Percentiles rank a stretch among this genome's conserved stretches.
Conservation (phyloP, 2,888 invertebrate species). For the Heliconius aoede region DNA sequence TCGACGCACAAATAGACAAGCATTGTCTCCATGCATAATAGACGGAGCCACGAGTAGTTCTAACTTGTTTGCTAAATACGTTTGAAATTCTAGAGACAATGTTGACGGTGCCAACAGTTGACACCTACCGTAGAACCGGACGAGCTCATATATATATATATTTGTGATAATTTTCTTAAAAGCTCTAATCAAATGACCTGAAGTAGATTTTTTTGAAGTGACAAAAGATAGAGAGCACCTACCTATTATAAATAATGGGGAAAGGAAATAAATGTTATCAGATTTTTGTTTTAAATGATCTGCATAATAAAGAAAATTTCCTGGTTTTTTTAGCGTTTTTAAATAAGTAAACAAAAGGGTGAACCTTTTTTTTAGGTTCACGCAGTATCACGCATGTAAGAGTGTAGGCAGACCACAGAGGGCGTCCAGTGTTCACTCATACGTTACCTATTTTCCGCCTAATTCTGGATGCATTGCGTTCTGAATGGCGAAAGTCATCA, state of each 20-base stretch:
- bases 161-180: slow-evolving; percentile 37
- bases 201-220: background rate
- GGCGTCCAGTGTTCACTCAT: too few species aligned
- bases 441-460: too few species aligned
- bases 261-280: background rate
- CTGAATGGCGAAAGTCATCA: too few species aligned
- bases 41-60: slow-evolving; percentile 30
- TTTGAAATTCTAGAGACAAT: slow-evolving; percentile 66
- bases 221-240: background rate
- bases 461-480: too few species aligned
- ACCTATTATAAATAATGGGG: background rate
- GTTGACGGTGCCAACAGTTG: slow-evolving; percentile 70
- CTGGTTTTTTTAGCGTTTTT: too few species aligned
- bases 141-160: slow-evolving; percentile 38
- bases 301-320: too few species aligned
- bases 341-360: too few species aligned
- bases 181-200: background rate
- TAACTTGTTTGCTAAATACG: slow-evolving; percentile 42
- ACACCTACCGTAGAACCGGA: slow-evolving; percentile 55
- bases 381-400: too few species aligned
- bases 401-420: too few species aligned
- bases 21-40: slow-evolving; percentile 44
- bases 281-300: background rate
- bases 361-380: too few species aligned
- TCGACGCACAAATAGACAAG: slow-evolving; percentile 44